These are phyloP conservation scores for Scyliorhinus canicula DNA, from an alignment of 2,797 vertebrate species.

Conservation along the genomic window DNA sequence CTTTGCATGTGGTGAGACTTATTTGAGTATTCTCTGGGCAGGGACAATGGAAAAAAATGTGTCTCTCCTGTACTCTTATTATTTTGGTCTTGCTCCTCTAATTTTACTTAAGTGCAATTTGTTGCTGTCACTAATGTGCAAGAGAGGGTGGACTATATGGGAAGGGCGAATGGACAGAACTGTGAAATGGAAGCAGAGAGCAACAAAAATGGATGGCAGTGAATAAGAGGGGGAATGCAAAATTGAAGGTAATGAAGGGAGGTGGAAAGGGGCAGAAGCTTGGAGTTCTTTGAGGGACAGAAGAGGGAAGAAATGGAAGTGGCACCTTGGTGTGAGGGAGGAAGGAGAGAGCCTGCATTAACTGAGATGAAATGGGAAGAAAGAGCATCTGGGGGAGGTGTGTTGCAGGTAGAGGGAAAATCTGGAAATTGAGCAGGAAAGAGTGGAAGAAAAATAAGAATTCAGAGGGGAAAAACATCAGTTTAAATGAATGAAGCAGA, in stretches of 20 bases:
- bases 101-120: background rate
- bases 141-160: background rate
- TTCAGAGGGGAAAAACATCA: background rate
- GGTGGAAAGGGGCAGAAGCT: background rate
- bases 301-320: background rate
- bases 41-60: background rate
- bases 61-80: background rate
- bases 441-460: background rate
- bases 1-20: background rate
- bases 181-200: background rate
- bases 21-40: background rate
- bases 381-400: background rate
- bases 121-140: background rate
- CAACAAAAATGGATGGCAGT: background rate
- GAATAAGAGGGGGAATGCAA: background rate
- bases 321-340: background rate
- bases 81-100: background rate
- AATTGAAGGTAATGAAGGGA: background rate
- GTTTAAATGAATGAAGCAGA: background rate
- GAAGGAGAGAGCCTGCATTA: background rate
- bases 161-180: background rate
- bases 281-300: background rate
- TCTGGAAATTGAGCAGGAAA: background rate
- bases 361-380: background rate
- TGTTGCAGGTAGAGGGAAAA: background rate